Conservation (phyloP, 2,113 vertebrate species). For the Scopus umbretta region DNA sequence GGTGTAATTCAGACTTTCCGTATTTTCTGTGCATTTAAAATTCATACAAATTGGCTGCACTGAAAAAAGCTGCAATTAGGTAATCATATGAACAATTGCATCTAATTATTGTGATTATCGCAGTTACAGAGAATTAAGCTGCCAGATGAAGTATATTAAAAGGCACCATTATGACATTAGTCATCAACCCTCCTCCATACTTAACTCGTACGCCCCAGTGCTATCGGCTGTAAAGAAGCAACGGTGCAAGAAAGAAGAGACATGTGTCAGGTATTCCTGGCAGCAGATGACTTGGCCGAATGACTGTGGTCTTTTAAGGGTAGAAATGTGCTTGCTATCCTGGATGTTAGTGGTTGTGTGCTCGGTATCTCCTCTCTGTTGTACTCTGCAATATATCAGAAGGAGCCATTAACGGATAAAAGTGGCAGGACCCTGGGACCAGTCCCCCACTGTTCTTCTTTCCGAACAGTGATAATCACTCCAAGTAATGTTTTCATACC, state of each 20-base stretch:
- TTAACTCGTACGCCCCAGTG: background rate
- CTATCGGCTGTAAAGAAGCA: background rate
- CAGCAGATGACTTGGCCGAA: background rate
- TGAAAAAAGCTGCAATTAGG: background rate
- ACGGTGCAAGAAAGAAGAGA: background rate
- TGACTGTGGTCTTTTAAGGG: background rate
- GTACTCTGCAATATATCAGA: background rate
- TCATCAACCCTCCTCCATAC: background rate
- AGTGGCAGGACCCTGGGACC: background rate
- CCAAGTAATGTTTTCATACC: background rate
- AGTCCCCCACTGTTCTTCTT: background rate
- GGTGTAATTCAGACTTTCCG: background rate
- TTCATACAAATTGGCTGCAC: background rate
- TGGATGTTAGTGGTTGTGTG: background rate
- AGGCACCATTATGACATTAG: background rate
- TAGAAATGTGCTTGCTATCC: background rate
- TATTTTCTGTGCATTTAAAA: background rate
- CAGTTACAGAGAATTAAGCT: constrained; percentile 16
- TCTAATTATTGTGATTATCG: constrained; percentile 35
- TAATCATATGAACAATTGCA: constrained; percentile 26
- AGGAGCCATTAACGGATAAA: background rate
- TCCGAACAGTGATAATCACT: background rate
- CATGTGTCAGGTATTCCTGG: background rate
- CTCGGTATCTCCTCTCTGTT: background rate
- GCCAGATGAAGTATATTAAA: constrained; percentile 3